Evolutionary conservation across 2,888 invertebrate species (phyloP).

Genomic region (Diarsia rubi): DNA sequence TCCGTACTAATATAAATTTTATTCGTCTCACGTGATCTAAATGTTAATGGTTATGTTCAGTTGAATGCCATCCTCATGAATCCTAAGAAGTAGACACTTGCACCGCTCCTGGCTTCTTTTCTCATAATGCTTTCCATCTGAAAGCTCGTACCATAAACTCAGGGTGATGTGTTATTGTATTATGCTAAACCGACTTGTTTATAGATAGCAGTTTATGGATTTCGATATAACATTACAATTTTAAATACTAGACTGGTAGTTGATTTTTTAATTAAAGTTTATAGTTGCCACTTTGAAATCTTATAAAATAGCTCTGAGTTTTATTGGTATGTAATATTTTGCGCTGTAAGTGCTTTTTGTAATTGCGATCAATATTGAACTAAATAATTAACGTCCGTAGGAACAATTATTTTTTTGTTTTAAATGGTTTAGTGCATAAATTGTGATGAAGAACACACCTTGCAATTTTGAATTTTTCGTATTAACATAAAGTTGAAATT

Average conservation of each 20-base stretch:
- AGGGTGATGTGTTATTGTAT: constrained; percentile 79
- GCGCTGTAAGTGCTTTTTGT: constrained; percentile 25
- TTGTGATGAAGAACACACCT: not conserved
- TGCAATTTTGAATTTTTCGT: not conserved
- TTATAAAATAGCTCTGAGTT: constrained; percentile 51
- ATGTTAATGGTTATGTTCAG: constrained; percentile 68
- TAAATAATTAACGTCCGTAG: not conserved
- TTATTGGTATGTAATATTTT: constrained; percentile 50
- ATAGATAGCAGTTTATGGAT: constrained; percentile 69
- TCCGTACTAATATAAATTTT: constrained; percentile 65
- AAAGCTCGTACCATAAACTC: constrained; percentile 73
- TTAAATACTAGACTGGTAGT: constrained; percentile 66
- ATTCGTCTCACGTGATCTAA: constrained; percentile 65
- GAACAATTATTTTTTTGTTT: constrained; percentile 15
- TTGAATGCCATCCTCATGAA: constrained; percentile 82
- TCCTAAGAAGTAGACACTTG: constrained; percentile 81
- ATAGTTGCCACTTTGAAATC: constrained; percentile 54
- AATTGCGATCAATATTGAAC: constrained; percentile 49
- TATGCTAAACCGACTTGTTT: constrained; percentile 78
- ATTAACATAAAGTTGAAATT: not conserved
- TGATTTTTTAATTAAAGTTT: constrained; percentile 67
- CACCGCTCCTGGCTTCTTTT: constrained; percentile 82
- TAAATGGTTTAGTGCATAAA: not conserved
- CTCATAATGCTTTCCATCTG: constrained; percentile 74
- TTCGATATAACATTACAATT: constrained; percentile 65